A percentile compares a stretch with the other conserved stretches of the same genome.
Conservation (phyloP, 2,113 vertebrate genomes). For the Girardinichthys multiradiatus region DNA sequence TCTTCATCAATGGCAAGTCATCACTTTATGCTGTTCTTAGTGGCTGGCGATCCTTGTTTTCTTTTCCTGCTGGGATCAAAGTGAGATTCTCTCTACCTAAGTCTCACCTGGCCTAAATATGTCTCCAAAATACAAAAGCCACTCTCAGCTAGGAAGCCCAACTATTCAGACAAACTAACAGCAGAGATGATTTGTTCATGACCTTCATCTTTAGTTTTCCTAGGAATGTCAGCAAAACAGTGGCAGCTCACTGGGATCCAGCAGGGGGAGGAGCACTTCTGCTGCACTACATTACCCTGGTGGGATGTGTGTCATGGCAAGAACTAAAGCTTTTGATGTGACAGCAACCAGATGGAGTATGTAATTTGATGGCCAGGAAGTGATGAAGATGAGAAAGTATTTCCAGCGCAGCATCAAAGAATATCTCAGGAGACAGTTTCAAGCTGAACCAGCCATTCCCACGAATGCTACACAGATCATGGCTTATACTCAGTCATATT, state of each 20-base stretch:
- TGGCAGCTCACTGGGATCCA: constrained; percentile 2
- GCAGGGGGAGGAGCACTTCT: background rate
- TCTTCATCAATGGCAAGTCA: constrained; percentile 52
- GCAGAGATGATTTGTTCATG: background rate
- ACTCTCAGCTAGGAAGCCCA: constrained; percentile 1
- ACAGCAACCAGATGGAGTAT: constrained; percentile 52
- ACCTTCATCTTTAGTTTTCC: background rate
- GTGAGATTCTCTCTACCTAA: background rate
- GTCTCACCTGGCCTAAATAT: constrained; percentile 21
- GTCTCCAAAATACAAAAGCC: constrained; percentile 1
- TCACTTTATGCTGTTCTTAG: constrained; percentile 14
- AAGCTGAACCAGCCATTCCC: constrained; percentile 11
- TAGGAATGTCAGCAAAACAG: background rate
- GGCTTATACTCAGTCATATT: constrained; percentile 52
- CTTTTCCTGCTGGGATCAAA: constrained; percentile 12
- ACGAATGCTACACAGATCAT: constrained; percentile 7
- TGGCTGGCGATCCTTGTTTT: background rate
- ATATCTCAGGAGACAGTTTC: constrained; percentile 25
- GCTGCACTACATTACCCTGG: constrained; percentile 7
- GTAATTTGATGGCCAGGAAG: constrained; percentile 23
- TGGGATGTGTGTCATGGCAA: constrained; percentile 30
- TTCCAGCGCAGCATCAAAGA: constrained; percentile 8
- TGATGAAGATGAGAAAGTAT: constrained; percentile 8
- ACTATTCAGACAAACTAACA: background rate
- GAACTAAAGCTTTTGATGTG: constrained; percentile 39